Conservation (phyloP, 1,140 invertebrate species). For the Ridgeia piscesae region DNA sequence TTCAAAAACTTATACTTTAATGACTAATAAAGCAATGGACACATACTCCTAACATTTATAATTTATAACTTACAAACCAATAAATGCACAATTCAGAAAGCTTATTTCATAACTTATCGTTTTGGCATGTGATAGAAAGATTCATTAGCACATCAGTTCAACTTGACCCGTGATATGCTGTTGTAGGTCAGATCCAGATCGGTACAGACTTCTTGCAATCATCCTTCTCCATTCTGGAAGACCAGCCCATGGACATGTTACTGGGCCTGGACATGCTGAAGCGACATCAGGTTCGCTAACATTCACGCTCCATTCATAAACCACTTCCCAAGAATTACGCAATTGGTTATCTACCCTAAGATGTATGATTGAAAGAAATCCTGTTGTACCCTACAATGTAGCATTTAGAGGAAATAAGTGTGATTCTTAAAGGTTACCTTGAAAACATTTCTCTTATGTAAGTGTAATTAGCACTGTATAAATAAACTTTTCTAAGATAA, state of each 20-base stretch:
- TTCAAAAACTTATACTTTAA: background rate
- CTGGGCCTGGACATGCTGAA: conserved; percentile 96
- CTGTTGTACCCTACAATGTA: too few relatives aligned
- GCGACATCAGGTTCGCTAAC: conserved; percentile 67
- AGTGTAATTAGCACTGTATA: too few relatives aligned
- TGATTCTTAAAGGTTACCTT: too few relatives aligned
- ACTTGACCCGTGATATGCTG: background rate
- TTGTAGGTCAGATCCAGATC: conserved; percentile 83
- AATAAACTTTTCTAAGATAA: too few relatives aligned
- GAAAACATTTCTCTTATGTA: too few relatives aligned
- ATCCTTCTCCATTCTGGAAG: conserved; percentile 95
- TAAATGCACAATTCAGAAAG: background rate
- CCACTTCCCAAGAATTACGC: too few relatives aligned
- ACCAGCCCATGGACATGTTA: conserved; percentile 98
- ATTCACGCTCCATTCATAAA: background rate
- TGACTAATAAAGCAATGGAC: background rate
- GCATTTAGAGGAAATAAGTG: too few relatives aligned
- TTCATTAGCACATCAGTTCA: too few relatives aligned
- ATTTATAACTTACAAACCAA: background rate
- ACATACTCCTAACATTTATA: background rate
- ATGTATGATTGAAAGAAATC: too few relatives aligned
- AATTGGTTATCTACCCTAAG: too few relatives aligned
- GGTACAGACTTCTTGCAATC: conserved; percentile 90
- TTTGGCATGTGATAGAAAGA: too few relatives aligned
- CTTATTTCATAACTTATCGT: background rate